Base-by-base conservation (phyloP, 2,113 vertebrate genomes). In the Tachuris rubrigastra region DNA sequence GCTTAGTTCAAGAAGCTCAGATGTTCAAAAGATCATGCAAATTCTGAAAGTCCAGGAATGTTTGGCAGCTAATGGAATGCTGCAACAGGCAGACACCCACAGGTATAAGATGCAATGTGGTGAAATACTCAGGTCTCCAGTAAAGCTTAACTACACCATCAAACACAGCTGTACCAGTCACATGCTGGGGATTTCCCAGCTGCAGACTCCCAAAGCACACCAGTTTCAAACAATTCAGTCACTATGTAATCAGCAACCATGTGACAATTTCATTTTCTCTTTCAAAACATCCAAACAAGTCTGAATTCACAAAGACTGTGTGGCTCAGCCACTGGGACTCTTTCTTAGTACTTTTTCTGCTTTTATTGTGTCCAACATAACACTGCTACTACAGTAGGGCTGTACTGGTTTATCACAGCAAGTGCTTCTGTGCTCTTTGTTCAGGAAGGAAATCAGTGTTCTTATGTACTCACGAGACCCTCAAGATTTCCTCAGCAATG, bases 11-110 rank as follows among this genome's bases (percentile, higher is more conserved):
- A 62, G 84, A 37, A 95, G 75, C 80, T 59, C 8, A 4, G 79
- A 82, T 59, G 63, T 37, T 68, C 58, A 82, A 53, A 87, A 14
- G 46, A 68, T 96, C 96, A 97, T 80, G 87, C 50, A 97, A 95
- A 90, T 75, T 93, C 90, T 31, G 22, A 65, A 30, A 75, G 39
- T 14, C 22, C 14, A 6, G 55, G n/a, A 84, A 60, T 14, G 17
- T 69, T 46, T 52, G 41, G 84, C 79, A 67, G 68, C 35, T 72
- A 3, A 0, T 16, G 11, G 28, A 94, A 89, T 78, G 46, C 12
- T 69, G 96, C 93, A 98, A 93, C 49, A 93, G 73, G 95, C 93
- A 93, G 93, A 85, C 82, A 85, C 81, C 78, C 37, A 46, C 53
- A 76, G 55, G 60, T 84, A 27, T 11, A 95, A 56, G 90, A 96